Evolutionary conservation across 2,888 invertebrate genomes (phyloP), one percentile per base, ranked within the genome.

Genomic region (Galerucella nymphaeae): DNA sequence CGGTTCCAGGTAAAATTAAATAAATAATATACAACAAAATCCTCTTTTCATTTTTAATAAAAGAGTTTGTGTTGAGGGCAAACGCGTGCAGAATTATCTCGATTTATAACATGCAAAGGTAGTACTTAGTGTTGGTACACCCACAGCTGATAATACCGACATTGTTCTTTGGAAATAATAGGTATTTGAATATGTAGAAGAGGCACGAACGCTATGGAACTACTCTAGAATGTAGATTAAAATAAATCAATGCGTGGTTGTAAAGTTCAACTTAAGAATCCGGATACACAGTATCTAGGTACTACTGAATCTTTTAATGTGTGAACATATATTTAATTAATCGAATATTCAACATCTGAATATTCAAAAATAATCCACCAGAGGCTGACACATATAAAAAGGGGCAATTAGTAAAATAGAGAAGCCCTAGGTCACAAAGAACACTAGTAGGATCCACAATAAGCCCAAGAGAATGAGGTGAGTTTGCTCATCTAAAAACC

Each of bases 61-160:
- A 53, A 53, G 16, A 53, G 30, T 38, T 38, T 53, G 53, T 16
- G 70, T 61, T 72, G 63, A 67, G 74, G 75, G 74, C 74, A 75
- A 76, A 78, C 77, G 79, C 77, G 80, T 77, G 80, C 78, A 74
- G 77, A 81, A 80, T 79, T 78, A 81, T 81, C 80, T 70, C 78
- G 81, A 81, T 81, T 79, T 75, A 74, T 75, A 76, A 81, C 80
- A 81, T 81, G 81, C 81, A 80, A 80, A 74, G 76, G 61, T 70
- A 71, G 71, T 71, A 66, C 71, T 66, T 66, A 71, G 66, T 65
- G 66, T 65, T 57, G 58, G 70, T 75, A 75, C 75, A 75, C 75
- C 75, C 75, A 75, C 75, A 69, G 65, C 30, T 66, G 71, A 71
- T 72, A 57, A 71, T 72, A 70, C 69, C 71, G 45, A 68, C 71